A percentile compares a stretch with the other conserved stretches of the same genome.
Conservation (phyloP, 2,797 vertebrate genomes). For the Sebastes steindachneri region DNA sequence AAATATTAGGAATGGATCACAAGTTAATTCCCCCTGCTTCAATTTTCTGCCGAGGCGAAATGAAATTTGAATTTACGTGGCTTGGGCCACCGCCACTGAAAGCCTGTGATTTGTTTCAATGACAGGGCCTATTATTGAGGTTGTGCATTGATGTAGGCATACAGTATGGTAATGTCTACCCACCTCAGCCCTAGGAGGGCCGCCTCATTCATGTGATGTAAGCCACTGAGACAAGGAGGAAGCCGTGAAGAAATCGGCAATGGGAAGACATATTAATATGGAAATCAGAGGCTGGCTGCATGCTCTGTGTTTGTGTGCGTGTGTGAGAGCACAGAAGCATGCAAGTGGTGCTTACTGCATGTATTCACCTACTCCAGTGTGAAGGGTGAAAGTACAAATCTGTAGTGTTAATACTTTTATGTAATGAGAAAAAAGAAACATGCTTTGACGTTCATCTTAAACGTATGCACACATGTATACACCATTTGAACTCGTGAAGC, state of each 20-base stretch:
- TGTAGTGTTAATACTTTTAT: not conserved
- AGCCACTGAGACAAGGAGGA: conserved; percentile 53
- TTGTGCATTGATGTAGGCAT: conserved; percentile 76
- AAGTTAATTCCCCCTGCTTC: conserved; percentile 76
- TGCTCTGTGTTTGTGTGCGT: not conserved
- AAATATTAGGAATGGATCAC: conserved; percentile 79
- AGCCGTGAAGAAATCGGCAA: conserved; percentile 43
- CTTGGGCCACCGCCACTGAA: conserved; percentile 59
- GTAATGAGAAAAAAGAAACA: conserved; percentile 10
- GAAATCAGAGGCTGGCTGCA: conserved; percentile 46
- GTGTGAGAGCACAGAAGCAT: not conserved
- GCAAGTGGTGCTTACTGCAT: not conserved
- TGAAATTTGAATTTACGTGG: conserved; percentile 77
- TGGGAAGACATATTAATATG: conserved; percentile 63
- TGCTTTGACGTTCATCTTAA: too few relatives aligned
- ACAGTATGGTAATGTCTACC: conserved; percentile 75
- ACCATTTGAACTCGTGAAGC: not conserved
- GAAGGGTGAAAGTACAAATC: conserved; percentile 19
- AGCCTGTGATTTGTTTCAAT: conserved; percentile 79
- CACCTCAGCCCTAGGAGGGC: conserved; percentile 47
- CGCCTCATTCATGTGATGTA: conserved; percentile 60
- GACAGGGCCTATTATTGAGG: conserved; percentile 76
- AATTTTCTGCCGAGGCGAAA: conserved; percentile 72
- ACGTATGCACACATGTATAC: not conserved
- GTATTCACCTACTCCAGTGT: not conserved